Percentiles rank a stretch among this genome's conserved stretches.
Evolutionary conservation across 2,113 vertebrate genomes (phyloP).

Genomic region (Neotoma lepida): DNA sequence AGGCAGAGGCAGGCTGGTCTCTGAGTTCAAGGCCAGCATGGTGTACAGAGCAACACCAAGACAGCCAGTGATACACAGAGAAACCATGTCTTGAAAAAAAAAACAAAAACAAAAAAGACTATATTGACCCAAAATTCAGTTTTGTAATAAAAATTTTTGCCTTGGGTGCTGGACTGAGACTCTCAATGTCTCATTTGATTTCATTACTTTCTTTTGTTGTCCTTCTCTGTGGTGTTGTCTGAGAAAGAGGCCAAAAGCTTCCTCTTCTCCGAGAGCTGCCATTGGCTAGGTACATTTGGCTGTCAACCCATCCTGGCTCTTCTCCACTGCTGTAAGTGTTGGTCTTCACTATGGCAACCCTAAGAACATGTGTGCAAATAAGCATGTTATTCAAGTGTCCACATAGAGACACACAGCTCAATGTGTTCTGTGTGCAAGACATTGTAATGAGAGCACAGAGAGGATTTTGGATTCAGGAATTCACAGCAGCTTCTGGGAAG

Average conservation of each 20-base stretch:
- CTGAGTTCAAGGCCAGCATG: not conserved
- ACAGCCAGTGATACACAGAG: not conserved
- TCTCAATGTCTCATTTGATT: not conserved
- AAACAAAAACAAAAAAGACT: no score
- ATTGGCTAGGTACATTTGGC: not conserved
- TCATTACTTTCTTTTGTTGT: conserved; percentile 25
- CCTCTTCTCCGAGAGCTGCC: not conserved
- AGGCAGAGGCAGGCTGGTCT: not conserved
- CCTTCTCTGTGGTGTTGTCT: not conserved
- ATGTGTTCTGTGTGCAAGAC: not conserved
- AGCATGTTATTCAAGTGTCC: not conserved
- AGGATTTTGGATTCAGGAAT: not conserved
- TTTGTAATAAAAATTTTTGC: not conserved
- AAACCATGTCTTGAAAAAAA: not conserved
- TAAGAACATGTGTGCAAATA: not conserved
- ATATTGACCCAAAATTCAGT: not conserved
- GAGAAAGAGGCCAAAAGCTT: not conserved
- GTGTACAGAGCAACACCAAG: not conserved
- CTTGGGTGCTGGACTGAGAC: not conserved
- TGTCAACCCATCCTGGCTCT: not conserved
- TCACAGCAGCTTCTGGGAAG: not conserved
- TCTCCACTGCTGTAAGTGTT: not conserved
- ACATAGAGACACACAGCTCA: not conserved
- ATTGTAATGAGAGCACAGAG: not conserved
- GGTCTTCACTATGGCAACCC: not conserved